Conservation (phyloP, 1,140 invertebrate species). For the Odontomachus brunneus region DNA sequence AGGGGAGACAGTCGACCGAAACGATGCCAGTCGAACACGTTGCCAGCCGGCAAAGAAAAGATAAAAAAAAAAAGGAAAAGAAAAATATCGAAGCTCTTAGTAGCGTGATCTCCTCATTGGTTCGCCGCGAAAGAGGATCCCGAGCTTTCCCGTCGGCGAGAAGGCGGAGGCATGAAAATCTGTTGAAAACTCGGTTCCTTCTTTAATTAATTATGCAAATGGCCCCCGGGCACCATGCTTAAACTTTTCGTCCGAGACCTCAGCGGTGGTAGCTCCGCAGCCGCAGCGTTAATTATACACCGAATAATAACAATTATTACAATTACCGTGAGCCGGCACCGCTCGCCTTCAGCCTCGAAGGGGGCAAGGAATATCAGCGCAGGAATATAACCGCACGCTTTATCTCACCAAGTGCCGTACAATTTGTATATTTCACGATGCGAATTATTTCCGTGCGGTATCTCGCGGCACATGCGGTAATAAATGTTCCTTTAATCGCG, state of each 20-base stretch:
- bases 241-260: constrained; percentile 81
- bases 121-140: constrained; percentile 60
- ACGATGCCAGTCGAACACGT: constrained; percentile 4
- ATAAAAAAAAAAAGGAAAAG: constrained; percentile 4
- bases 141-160: constrained; percentile 60
- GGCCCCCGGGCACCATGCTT: constrained; percentile 78
- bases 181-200: constrained; percentile 81
- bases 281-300: constrained; percentile 81
- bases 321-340: constrained; percentile 75
- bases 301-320: constrained; percentile 83
- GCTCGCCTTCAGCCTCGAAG: constrained; percentile 67
- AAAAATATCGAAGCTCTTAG: constrained; percentile 34
- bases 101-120: constrained; percentile 51
- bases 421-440: constrained; percentile 66
- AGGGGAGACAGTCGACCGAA: constrained; percentile 24
- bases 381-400: constrained; percentile 51
- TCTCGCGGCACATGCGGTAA: constrained; percentile 18
- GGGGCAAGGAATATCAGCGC: constrained; percentile 56
- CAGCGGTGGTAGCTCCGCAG: constrained; percentile 70
- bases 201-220: constrained; percentile 83
- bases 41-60: constrained; percentile 3
- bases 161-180: constrained; percentile 77
- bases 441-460: constrained; percentile 58
- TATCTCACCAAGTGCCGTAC: constrained; percentile 52
- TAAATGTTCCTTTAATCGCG: constrained; percentile 44